These are phyloP conservation scores for Caenorhabditis panamensis DNA, from an alignment of 2,888 invertebrate genomes.

Conservation along the genomic window DNA sequence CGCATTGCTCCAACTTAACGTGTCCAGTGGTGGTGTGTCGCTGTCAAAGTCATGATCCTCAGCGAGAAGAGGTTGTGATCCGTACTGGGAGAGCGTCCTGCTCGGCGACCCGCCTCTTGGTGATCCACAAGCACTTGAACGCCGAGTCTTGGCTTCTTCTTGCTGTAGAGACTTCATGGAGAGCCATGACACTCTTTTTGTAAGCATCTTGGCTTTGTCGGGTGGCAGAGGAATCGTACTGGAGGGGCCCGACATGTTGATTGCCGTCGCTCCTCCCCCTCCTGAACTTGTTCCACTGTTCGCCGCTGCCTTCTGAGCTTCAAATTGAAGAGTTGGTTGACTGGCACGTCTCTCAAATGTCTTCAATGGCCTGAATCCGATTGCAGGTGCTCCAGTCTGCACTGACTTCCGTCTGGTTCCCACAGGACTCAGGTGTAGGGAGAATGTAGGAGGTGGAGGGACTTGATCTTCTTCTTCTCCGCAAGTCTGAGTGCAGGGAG, in stretches of 20 bases:
- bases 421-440: constrained; percentile 64
- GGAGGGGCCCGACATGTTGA: constrained; percentile 27
- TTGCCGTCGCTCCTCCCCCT: constrained; percentile 14
- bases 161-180: constrained; percentile 79
- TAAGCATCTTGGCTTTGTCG: constrained; percentile 72
- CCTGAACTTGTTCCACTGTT: constrained; percentile 47
- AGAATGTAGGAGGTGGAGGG: constrained; percentile 54
- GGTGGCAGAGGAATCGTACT: constrained; percentile 51
- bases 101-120: constrained; percentile 63
- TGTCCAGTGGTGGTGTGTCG: constrained; percentile 80
- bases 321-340: constrained; percentile 73
- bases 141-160: constrained; percentile 47
- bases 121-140: constrained; percentile 57
- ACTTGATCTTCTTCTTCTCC: constrained; percentile 66
- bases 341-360: constrained; percentile 77
- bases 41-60: constrained; percentile 75
- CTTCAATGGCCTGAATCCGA: constrained; percentile 76
- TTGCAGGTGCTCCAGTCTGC: constrained; percentile 78
- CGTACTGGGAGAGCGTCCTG: constrained; percentile 63
- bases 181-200: constrained; percentile 79
- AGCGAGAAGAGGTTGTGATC: constrained; percentile 61
- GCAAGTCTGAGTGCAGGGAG: constrained; percentile 66
- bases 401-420: constrained; percentile 72
- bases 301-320: constrained; percentile 35
- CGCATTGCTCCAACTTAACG: constrained; percentile 80